Evolutionary conservation across 2,797 vertebrate species (phyloP).

Genomic region (Chromobotia macracanthus): DNA sequence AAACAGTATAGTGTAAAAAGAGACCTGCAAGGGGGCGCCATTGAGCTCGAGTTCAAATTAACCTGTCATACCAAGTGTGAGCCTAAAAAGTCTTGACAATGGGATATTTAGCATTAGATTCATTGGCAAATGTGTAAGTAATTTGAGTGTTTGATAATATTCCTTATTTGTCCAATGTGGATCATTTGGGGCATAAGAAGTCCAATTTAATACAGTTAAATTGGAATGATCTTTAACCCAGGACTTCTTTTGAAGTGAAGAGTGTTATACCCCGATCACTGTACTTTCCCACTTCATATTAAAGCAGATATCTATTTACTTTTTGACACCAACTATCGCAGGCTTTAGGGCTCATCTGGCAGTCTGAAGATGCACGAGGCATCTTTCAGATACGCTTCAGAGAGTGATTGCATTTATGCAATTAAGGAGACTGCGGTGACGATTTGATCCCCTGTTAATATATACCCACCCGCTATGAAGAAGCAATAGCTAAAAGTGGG

Average conservation of each 20-base stretch:
- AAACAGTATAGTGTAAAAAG: not conserved
- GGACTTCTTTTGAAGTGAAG: constrained; percentile 6
- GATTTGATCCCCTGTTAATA: constrained; percentile 58
- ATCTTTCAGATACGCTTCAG: constrained; percentile 42
- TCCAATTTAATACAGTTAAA: too few species aligned
- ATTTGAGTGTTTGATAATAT: not conserved
- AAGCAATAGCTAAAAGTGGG: constrained; percentile 51
- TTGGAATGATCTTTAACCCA: not conserved
- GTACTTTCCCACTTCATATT: constrained; percentile 7
- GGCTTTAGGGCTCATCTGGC: constrained; percentile 46
- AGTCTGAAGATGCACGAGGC: constrained; percentile 39
- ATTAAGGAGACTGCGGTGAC: constrained; percentile 53
- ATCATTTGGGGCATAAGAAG: not conserved
- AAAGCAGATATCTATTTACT: constrained; percentile 42
- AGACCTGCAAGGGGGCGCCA: not conserved
- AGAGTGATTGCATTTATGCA: constrained; percentile 49
- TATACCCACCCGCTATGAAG: constrained; percentile 50
- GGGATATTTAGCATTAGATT: not conserved
- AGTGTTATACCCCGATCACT: not conserved
- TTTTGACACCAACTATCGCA: constrained; percentile 53
- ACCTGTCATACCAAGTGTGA: not conserved
- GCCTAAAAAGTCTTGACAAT: not conserved
- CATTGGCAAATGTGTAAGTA: not conserved
- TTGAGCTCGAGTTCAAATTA: not conserved
- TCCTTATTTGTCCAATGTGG: not conserved